Conservation (phyloP, 2,113 vertebrate species). For the Rhea americana region DNA sequence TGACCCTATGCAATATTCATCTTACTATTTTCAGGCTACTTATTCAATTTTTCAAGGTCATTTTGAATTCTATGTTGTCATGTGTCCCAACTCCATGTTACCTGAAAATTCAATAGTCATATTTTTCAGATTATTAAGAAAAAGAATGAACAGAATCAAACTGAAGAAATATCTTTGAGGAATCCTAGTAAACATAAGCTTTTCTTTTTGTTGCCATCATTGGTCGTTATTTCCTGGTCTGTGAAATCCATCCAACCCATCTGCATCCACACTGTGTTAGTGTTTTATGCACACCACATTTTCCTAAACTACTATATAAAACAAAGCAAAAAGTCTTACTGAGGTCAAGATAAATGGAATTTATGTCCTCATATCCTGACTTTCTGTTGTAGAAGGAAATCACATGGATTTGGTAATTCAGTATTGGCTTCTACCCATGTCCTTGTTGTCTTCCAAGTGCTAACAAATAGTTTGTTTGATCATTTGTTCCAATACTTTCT, state of each 20-base stretch:
- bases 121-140: neutral
- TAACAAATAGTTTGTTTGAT: neutral
- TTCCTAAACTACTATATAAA: neutral
- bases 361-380: neutral
- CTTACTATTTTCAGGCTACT: neutral
- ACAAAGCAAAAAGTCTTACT: neutral
- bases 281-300: neutral
- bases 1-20: neutral
- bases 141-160: neutral
- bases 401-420: neutral
- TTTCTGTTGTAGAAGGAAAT: neutral
- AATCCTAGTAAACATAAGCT: neutral
- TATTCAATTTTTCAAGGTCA: neutral
- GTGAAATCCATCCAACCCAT: neutral
- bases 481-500: neutral
- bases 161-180: neutral
- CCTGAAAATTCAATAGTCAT: neutral
- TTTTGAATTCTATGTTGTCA: neutral
- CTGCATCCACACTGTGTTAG: neutral
- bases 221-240: neutral
- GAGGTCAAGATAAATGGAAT: neutral
- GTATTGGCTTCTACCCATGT: neutral
- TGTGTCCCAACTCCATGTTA: neutral
- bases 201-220: neutral
- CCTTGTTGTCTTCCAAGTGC: neutral